phyloP scores from a whole-genome alignment of 2,888 invertebrate species.

The Villa cingulata region DNA sequence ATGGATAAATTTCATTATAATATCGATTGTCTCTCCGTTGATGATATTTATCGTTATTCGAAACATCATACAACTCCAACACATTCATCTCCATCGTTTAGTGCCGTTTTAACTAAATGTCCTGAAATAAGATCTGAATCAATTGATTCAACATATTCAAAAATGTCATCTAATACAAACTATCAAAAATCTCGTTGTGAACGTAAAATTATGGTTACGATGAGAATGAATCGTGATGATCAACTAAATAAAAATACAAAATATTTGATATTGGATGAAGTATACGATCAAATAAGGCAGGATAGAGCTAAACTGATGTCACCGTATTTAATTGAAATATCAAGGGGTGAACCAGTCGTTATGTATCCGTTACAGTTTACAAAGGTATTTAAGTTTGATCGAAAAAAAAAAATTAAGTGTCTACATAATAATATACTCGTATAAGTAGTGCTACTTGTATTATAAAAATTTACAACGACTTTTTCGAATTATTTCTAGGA shows the following conservation, averaged over 20 bases:
- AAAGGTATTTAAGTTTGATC: conserved; percentile 14
- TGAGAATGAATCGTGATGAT: conserved; percentile 18
- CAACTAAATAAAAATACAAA: conserved; percentile 17
- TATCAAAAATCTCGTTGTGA: conserved; percentile 14
- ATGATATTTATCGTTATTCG: conserved; percentile 1
- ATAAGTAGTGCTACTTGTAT: too few relatives aligned
- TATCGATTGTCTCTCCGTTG: neutral
- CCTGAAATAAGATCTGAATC: conserved; percentile 8
- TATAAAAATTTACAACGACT: too few relatives aligned
- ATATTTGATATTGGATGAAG: conserved; percentile 22
- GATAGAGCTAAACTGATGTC: conserved; percentile 20
- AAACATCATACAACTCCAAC: neutral
- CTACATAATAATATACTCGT: too few relatives aligned
- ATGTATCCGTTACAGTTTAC: conserved; percentile 23
- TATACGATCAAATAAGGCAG: conserved; percentile 18
- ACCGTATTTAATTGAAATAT: conserved; percentile 23
- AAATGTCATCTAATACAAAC: neutral
- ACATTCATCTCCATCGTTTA: conserved; percentile 13
- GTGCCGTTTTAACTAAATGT: conserved; percentile 20
- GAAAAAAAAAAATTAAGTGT: neutral
- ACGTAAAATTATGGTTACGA: conserved; percentile 20
- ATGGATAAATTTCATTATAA: too few relatives aligned
- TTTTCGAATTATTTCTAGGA: too few relatives aligned
- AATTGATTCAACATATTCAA: too few relatives aligned
- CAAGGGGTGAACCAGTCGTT: conserved; percentile 20